Evolutionary conservation across 2,113 vertebrate genomes (phyloP).

Genomic region (Craseonycteris thonglongyai): DNA sequence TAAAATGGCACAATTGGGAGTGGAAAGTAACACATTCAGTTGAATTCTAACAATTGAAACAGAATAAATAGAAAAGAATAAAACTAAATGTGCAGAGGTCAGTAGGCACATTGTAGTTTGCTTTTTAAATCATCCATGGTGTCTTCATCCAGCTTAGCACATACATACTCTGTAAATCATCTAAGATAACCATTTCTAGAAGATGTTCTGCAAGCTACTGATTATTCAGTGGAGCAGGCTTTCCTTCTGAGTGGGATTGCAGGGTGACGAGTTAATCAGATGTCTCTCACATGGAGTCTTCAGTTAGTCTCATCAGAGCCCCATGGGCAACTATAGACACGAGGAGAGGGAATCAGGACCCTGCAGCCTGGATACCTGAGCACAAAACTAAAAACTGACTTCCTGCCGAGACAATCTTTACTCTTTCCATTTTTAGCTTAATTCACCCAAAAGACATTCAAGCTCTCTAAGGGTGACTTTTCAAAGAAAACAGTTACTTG

Average conservation of each 20-base stretch:
- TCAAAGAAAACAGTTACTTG: neutral
- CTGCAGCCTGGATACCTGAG: too few species aligned
- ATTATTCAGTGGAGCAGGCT: too few species aligned
- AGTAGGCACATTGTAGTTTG: fast-evolving
- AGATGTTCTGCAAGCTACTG: neutral
- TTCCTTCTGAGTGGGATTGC: neutral
- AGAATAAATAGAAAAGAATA: too few species aligned
- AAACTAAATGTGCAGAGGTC: neutral
- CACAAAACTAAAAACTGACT: neutral
- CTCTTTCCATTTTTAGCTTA: neutral
- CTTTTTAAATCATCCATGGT: neutral
- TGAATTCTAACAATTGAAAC: neutral
- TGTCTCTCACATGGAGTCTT: neutral
- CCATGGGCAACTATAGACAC: fast-evolving
- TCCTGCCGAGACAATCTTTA: neutral
- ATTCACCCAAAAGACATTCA: too few species aligned
- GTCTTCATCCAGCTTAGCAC: neutral
- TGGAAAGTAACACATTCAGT: neutral
- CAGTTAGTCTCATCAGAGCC: neutral
- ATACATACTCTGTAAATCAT: neutral
- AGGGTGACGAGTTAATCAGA: neutral
- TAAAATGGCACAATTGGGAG: neutral
- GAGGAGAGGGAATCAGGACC: neutral
- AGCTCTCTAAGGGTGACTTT: neutral
- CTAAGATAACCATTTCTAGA: neutral